Percentiles rank a stretch among this genome's conserved stretches.
Conservation (phyloP, 2,888 invertebrate species). For the Mycalesis mineus region DNA sequence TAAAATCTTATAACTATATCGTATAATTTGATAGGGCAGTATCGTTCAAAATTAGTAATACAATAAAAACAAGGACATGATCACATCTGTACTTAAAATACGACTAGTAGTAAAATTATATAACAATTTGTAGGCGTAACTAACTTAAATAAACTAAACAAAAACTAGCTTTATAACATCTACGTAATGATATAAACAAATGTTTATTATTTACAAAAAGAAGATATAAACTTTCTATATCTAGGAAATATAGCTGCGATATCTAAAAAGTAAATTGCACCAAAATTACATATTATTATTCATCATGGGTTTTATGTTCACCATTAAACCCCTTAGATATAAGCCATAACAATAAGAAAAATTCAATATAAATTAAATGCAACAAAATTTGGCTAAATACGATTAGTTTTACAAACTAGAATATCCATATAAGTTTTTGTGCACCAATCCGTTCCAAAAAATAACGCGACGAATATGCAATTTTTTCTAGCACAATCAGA, state of each 20-base stretch:
- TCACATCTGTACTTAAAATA: constrained; percentile 43
- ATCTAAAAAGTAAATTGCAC: not conserved
- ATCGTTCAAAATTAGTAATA: constrained; percentile 9
- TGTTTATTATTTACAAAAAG: not conserved
- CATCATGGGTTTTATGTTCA: not conserved
- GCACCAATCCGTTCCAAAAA: constrained; percentile 19
- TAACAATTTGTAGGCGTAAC: not conserved
- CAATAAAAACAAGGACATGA: constrained; percentile 25
- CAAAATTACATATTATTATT: not conserved
- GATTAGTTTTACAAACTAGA: not conserved
- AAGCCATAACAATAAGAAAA: constrained; percentile 23
- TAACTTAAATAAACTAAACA: not conserved
- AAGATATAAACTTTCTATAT: not conserved
- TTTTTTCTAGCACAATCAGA: constrained; percentile 11
- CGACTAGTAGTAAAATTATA: constrained; percentile 39
- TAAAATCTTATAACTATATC: not conserved
- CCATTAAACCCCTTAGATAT: not conserved
- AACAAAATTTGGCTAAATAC: constrained; percentile 26
- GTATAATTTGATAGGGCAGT: constrained; percentile 1
- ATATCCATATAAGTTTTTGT: constrained; percentile 18
- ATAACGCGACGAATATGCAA: constrained; percentile 4
- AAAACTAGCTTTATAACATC: not conserved
- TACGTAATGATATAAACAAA: not conserved
- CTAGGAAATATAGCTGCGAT: not conserved
- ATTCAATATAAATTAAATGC: constrained; percentile 21